A percentile compares a stretch with the other conserved stretches of the same genome.
Evolutionary conservation across 2,113 vertebrate genomes (phyloP).

Genomic region (Archocentrus centrarchus): DNA sequence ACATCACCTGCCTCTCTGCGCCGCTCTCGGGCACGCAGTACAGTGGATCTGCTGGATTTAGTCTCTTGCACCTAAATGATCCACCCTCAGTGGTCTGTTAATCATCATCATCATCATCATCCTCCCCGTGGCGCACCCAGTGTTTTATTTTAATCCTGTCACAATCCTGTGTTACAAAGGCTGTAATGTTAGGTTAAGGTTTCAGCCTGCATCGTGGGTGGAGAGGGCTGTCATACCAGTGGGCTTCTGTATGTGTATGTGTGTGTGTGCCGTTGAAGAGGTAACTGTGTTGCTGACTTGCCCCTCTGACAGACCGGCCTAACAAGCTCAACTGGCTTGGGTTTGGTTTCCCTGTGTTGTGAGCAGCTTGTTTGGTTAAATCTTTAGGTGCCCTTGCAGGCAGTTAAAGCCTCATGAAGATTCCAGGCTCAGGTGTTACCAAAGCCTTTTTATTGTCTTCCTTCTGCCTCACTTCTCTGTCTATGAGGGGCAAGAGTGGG

Average conservation of each 20-base stretch:
- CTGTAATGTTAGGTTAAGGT: constrained; percentile 63
- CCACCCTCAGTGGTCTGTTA: constrained; percentile 60
- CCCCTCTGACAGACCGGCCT: constrained; percentile 79
- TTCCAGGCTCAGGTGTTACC: constrained; percentile 39
- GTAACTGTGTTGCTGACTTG: constrained; percentile 74
- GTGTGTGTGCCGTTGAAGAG: constrained; percentile 55
- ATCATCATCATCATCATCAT: constrained; percentile 59
- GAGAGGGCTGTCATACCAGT: constrained; percentile 67
- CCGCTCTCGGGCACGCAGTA: constrained; percentile 32
- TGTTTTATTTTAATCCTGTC: constrained; percentile 67
- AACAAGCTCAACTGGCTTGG: constrained; percentile 80
- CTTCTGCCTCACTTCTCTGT: background rate
- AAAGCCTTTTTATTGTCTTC: constrained; percentile 3
- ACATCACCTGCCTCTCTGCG: constrained; percentile 68
- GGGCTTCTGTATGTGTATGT: constrained; percentile 60
- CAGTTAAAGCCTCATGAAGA: constrained; percentile 29
- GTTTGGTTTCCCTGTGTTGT: constrained; percentile 73
- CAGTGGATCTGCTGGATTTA: constrained; percentile 40
- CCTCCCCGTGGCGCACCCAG: constrained; percentile 59
- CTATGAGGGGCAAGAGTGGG: background rate
- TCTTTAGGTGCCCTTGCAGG: constrained; percentile 51
- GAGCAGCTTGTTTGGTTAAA: constrained; percentile 68
- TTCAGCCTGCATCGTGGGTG: constrained; percentile 53
- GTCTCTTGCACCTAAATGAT: constrained; percentile 41
- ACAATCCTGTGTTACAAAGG: constrained; percentile 52